Evolutionary conservation across 2,113 vertebrate genomes (phyloP).

Genomic region (Haliaeetus leucogaster): DNA sequence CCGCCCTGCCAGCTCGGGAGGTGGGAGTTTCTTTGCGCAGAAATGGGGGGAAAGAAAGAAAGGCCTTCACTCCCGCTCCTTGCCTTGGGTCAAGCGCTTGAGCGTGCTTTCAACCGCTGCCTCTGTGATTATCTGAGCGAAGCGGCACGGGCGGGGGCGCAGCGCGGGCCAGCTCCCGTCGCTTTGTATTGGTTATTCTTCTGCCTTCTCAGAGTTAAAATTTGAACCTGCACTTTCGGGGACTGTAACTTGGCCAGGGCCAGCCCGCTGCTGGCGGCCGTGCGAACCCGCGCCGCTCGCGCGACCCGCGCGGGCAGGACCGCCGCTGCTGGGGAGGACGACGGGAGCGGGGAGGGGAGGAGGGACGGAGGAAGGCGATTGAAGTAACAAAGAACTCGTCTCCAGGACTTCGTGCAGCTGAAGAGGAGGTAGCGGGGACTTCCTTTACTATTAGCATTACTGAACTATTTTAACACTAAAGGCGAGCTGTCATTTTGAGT

Average conservation of each 20-base stretch:
- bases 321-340: not conserved
- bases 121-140: not conserved
- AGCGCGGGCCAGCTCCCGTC: not conserved
- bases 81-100: not conserved
- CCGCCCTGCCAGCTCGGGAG: not conserved
- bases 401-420: not conserved
- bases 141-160: not conserved
- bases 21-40: not conserved
- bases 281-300: not conserved
- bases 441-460: constrained; percentile 44
- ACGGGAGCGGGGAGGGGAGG: not conserved
- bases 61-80: not conserved
- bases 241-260: not conserved
- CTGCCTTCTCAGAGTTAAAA: not conserved
- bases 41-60: not conserved
- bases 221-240: not conserved
- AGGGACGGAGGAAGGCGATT: not conserved
- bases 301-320: not conserved
- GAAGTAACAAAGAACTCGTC: constrained; percentile 35
- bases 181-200: not conserved
- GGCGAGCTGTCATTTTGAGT: constrained; percentile 76
- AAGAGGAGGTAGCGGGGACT: constrained; percentile 5
- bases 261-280: not conserved
- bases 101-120: not conserved
- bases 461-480: constrained; percentile 67